Conservation (phyloP, 1,140 invertebrate species). For the Diprion similis region DNA sequence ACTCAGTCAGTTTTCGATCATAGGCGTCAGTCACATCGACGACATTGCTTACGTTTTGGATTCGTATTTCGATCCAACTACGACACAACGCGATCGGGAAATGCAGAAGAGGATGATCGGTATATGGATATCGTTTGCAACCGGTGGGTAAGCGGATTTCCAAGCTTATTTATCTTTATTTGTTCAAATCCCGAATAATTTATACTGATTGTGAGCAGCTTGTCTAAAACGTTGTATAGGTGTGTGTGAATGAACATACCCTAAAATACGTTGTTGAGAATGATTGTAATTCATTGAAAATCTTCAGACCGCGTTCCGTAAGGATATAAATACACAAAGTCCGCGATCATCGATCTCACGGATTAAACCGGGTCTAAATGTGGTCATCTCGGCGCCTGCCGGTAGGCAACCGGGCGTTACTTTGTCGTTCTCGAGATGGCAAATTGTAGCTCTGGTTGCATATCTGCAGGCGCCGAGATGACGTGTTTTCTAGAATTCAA, state of each 20-base stretch:
- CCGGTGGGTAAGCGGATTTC: constrained; percentile 58
- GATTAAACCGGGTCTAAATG: constrained; percentile 49
- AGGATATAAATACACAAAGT: constrained; percentile 26
- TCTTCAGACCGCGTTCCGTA: too few relatives aligned
- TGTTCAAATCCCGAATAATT: constrained; percentile 11
- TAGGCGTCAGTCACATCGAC: constrained; percentile 69
- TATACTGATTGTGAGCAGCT: not conserved
- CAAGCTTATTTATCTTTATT: constrained; percentile 16
- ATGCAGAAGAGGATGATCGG: constrained; percentile 64
- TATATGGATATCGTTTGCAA: constrained; percentile 64
- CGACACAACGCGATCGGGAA: constrained; percentile 52
- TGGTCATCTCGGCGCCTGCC: constrained; percentile 20
- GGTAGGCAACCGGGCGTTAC: too few relatives aligned
- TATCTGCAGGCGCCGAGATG: too few relatives aligned
- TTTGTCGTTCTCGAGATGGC: not conserved
- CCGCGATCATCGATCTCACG: constrained; percentile 47
- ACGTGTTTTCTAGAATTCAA: too few relatives aligned
- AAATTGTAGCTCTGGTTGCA: too few relatives aligned
- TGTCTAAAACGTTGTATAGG: too few relatives aligned
- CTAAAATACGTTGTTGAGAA: too few relatives aligned
- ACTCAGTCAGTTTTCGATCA: constrained; percentile 16
- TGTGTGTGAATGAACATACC: too few relatives aligned
- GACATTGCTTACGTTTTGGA: constrained; percentile 61
- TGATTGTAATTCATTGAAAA: too few relatives aligned
- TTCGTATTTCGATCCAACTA: constrained; percentile 41